Base-by-base conservation (phyloP, 2,888 invertebrate genomes). In the Lacanobia wlatinum region DNA sequence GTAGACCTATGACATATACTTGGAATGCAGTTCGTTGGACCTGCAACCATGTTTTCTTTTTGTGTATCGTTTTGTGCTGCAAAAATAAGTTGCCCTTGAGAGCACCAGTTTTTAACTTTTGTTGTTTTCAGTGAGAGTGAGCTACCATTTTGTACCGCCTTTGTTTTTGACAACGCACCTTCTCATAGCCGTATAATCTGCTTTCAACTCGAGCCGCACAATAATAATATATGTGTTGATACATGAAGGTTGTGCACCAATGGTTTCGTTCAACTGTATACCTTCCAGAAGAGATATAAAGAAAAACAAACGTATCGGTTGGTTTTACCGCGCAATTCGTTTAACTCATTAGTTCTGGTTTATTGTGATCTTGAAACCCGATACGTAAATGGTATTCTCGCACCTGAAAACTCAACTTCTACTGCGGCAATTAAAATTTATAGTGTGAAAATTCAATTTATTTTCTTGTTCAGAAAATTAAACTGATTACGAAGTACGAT, bases 321-420 rank as follows among this genome's bases (percentile, higher is more conserved):
- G 70, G 73, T 72, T 73, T 84, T 70, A 68, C 65, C 70, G 62
- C 68, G 72, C 73, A 66, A 66, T 70, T 78, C 53, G 52, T 70
- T 60, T 10, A 40, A 34, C 46, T 80, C 23, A 69, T 67, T 67
- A 81, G 12, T 65, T 65, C 50, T 53, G 52, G 70, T 63, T 63
- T 78, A 78, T 74, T 74, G 78, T 64, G 72, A 72, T 72, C 72
- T 73, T 62, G 68, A 70, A 76, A 83, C 56, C n/a, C 0, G 69
- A 72, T 76, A 70, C 53, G 55, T 81, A 58, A 80, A 80, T 58
- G 64, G 79, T 78, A 62, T 80, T 75, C 61, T 65, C 18, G 53
- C 28, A 18, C 38, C 50, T 60, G 38, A 10, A 60, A 63, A 52
- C 34, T 12, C 12, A 23, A 40, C 23, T 56, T 38, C 55, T 63